phyloP scores from a whole-genome alignment of 2,888 invertebrate species.

The Cistogaster globosa region DNA sequence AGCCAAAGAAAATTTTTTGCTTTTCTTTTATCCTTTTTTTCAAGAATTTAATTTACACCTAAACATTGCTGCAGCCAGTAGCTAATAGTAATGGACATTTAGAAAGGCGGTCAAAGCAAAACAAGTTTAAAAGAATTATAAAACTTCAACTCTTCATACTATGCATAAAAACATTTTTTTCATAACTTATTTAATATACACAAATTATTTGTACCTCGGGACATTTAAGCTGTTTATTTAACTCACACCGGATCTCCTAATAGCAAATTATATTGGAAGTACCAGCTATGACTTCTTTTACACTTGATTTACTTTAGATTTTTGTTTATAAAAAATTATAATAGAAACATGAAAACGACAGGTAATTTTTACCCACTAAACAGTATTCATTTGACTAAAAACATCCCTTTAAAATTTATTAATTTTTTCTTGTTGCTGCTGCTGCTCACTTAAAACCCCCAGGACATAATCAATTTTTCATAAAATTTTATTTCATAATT shows the following conservation, averaged over 20 bases:
- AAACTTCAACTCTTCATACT: conserved; percentile 54
- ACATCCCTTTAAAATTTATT: conserved; percentile 28
- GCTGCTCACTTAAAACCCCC: conserved; percentile 74
- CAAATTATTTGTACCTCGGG: conserved; percentile 53
- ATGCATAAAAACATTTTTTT: background rate
- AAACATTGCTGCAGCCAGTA: conserved; percentile 20
- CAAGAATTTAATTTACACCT: conserved; percentile 59
- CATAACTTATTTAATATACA: conserved; percentile 39
- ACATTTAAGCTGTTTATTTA: background rate
- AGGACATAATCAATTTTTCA: conserved; percentile 82
- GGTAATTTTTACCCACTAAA: conserved; percentile 39
- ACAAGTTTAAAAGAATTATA: conserved; percentile 26
- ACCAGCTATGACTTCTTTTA: conserved; percentile 24
- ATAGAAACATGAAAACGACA: conserved; percentile 32
- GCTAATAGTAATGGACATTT: conserved; percentile 33
- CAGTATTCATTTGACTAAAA: conserved; percentile 14
- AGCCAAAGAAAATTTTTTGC: conserved; percentile 40
- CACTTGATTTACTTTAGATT: conserved; percentile 53
- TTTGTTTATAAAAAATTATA: conserved; percentile 14
- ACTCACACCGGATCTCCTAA: background rate
- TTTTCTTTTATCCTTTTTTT: background rate
- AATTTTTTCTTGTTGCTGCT: background rate
- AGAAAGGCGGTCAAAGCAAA: conserved; percentile 42
- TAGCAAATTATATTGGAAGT: conserved; percentile 2
- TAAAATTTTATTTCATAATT: conserved; percentile 72